These are phyloP conservation scores for Maccullochella peelii DNA, from an alignment of 2,113 vertebrate genomes.

Conservation along the genomic window DNA sequence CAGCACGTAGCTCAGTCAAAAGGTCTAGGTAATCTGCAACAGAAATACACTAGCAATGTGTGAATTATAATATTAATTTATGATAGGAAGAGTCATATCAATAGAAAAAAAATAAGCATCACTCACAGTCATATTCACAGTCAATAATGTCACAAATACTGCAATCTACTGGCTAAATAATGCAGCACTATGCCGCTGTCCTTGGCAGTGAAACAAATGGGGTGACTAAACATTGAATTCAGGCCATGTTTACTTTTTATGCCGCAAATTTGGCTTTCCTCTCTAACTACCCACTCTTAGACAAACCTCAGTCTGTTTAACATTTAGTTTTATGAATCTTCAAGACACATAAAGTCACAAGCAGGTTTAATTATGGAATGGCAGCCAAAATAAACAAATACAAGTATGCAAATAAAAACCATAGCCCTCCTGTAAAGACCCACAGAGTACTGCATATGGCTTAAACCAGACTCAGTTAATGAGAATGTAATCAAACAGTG, in stretches of 20 bases:
- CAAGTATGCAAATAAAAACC: not conserved
- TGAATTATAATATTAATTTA: not conserved
- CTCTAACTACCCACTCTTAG: not conserved
- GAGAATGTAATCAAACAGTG: not conserved
- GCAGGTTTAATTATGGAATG: not conserved
- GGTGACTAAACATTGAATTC: not conserved
- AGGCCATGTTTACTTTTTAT: not conserved
- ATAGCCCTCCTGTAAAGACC: not conserved
- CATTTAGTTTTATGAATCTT: not conserved
- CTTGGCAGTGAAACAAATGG: not conserved
- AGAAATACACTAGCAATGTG: not conserved
- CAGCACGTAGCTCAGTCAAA: not conserved
- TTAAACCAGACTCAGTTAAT: not conserved
- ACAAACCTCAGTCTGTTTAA: not conserved
- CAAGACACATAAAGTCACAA: not conserved
- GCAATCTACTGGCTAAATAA: constrained; percentile 7
- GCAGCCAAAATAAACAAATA: not conserved
- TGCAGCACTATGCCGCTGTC: not conserved
- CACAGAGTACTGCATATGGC: not conserved
- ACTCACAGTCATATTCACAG: not conserved
- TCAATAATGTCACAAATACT: constrained; percentile 9
- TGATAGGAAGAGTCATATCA: not conserved
- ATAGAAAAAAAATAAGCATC: not conserved
- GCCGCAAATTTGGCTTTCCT: not conserved
- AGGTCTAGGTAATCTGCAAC: not conserved